Conservation (phyloP, 2,888 invertebrate species). For the Noctua pronuba region DNA sequence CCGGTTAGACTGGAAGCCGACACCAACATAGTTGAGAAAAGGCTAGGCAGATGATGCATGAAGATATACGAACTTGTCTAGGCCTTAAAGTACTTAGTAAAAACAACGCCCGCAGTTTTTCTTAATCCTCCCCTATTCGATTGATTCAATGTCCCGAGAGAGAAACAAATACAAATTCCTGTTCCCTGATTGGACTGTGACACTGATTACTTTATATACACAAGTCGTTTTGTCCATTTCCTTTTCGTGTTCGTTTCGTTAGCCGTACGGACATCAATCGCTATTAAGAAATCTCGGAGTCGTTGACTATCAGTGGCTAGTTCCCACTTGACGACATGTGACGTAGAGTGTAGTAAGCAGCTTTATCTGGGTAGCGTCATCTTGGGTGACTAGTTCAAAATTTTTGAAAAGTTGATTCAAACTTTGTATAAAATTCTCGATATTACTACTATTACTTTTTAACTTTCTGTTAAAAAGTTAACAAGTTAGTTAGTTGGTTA, state of each 20-base stretch:
- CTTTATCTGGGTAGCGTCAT: not conserved
- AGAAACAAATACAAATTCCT: conserved; percentile 31
- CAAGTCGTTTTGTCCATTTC: conserved; percentile 27
- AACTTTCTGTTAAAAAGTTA: no score
- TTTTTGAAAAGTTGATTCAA: not conserved
- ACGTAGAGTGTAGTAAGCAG: not conserved
- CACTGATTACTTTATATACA: conserved; percentile 30
- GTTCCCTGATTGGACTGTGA: conserved; percentile 28
- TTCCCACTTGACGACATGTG: not conserved
- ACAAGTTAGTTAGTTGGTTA: no score
- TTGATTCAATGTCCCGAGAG: not conserved
- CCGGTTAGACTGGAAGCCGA: no score
- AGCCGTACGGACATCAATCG: conserved; percentile 36
- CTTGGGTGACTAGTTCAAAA: not conserved
- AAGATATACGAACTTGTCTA: not conserved
- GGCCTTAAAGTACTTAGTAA: not conserved
- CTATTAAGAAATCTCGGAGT: conserved; percentile 25
- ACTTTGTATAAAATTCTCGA: not conserved
- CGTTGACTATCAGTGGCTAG: conserved; percentile 9
- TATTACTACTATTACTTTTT: no score
- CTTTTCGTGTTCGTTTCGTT: conserved; percentile 46
- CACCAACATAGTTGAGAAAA: no score
- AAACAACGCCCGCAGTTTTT: not conserved
- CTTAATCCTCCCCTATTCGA: not conserved
- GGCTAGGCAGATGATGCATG: no score